A percentile compares a stretch with the other conserved stretches of the same genome.
Evolutionary conservation across 1,140 invertebrate genomes (phyloP).

Genomic region (Drosophila nigromelanica): DNA sequence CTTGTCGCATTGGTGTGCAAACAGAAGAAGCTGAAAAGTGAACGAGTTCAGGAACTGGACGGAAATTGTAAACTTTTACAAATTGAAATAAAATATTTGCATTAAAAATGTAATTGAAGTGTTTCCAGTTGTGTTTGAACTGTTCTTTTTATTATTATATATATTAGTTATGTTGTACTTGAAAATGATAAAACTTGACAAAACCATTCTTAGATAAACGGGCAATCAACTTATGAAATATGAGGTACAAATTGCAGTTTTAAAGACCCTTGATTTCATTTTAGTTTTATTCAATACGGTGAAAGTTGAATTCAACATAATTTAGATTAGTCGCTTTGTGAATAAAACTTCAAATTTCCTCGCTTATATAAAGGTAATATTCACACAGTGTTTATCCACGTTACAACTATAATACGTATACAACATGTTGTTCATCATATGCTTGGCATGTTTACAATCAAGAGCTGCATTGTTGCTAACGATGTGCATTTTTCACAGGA

Average conservation of each 20-base stretch:
- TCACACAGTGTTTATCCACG: conserved; percentile 5
- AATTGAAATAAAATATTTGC: conserved; percentile 68
- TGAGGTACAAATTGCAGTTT: no score
- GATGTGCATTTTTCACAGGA: conserved; percentile 31
- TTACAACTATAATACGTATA: not conserved
- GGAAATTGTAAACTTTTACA: conserved; percentile 59
- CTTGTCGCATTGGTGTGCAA: conserved; percentile 31
- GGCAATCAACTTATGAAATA: not conserved
- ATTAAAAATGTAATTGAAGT: conserved; percentile 58
- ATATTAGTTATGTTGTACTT: conserved; percentile 9
- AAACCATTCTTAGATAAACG: not conserved
- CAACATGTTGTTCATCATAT: conserved; percentile 16
- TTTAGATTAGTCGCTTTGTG: no score
- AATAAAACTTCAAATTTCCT: no score
- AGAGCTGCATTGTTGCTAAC: conserved; percentile 32
- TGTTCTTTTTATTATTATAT: conserved; percentile 2
- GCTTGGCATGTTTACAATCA: conserved; percentile 30
- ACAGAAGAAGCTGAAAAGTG: conserved; percentile 47
- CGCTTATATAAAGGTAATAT: not conserved
- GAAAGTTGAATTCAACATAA: no score
- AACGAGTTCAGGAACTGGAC: conserved; percentile 37
- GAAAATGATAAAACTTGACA: not conserved
- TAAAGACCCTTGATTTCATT: no score
- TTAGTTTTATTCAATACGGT: no score
- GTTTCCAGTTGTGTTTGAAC: conserved; percentile 20